Conservation (phyloP, 2,113 vertebrate species). For the Rallus limicola region DNA sequence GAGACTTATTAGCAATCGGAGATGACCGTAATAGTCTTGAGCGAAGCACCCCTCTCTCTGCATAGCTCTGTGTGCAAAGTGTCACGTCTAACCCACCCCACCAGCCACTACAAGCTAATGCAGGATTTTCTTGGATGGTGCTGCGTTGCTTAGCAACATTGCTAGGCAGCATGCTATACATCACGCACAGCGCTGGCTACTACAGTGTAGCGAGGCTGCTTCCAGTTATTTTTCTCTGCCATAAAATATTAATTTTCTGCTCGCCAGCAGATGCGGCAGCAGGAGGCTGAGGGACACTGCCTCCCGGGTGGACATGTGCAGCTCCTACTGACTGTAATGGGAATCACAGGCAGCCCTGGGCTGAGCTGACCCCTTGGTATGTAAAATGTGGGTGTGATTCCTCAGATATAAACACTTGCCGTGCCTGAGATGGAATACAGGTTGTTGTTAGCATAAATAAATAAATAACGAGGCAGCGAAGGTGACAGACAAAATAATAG, state of each 20-base stretch:
- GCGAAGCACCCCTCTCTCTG: neutral
- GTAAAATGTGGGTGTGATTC: neutral
- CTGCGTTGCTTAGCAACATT: conserved; percentile 78
- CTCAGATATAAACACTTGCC: neutral
- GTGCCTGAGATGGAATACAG: neutral
- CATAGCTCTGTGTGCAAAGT: conserved; percentile 28
- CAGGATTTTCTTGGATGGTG: conserved; percentile 69
- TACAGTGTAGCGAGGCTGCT: neutral
- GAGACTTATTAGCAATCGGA: neutral
- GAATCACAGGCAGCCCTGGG: neutral
- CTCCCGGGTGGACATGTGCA: neutral
- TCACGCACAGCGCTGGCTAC: conserved; percentile 26
- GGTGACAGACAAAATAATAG: neutral
- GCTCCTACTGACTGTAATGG: neutral
- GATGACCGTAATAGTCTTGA: neutral
- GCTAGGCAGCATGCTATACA: conserved; percentile 67
- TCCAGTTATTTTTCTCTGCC: neutral
- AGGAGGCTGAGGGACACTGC: neutral
- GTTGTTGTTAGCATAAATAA: neutral
- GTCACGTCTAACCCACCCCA: conserved; percentile 22
- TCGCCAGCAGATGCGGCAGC: neutral
- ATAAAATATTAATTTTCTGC: conserved; percentile 33
- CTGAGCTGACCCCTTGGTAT: neutral
- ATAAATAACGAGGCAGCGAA: neutral
- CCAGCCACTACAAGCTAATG: conserved; percentile 51